Evolutionary conservation across 2,113 vertebrate species (phyloP).

Genomic region (Neopipo cinnamomea): DNA sequence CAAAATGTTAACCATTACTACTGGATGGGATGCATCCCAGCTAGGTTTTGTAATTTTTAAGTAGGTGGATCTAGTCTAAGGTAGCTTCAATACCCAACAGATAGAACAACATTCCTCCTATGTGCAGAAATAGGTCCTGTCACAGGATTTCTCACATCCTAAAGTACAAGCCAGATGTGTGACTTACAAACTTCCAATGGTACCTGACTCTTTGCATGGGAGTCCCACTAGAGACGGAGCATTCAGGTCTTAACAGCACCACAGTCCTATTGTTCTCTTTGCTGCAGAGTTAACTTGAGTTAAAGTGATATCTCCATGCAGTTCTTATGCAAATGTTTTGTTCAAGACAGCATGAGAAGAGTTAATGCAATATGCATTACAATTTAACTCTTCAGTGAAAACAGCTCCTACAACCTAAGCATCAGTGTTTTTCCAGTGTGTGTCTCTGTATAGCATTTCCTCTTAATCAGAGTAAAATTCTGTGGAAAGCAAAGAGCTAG

Average conservation of each 20-base stretch:
- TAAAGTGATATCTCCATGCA: neutral
- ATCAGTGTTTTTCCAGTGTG: neutral
- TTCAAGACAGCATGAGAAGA: neutral
- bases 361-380: neutral
- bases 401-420: neutral
- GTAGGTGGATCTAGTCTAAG: neutral
- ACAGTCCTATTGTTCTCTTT: neutral
- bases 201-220: neutral
- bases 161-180: neutral
- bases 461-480: neutral
- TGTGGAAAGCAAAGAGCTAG: neutral
- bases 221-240: neutral
- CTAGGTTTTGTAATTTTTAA: neutral
- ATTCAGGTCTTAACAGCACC: neutral
- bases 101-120: neutral
- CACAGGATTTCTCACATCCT: neutral
- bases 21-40: neutral
- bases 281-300: neutral
- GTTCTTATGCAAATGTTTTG: neutral
- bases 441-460: neutral
- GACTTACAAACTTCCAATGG: neutral
- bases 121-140: neutral
- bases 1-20: neutral
- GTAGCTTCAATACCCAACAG: neutral
- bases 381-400: neutral